These are phyloP conservation scores for Brachionus asplanchnoidis DNA, from an alignment of 1,140 invertebrate species.

Conservation along the genomic window DNA sequence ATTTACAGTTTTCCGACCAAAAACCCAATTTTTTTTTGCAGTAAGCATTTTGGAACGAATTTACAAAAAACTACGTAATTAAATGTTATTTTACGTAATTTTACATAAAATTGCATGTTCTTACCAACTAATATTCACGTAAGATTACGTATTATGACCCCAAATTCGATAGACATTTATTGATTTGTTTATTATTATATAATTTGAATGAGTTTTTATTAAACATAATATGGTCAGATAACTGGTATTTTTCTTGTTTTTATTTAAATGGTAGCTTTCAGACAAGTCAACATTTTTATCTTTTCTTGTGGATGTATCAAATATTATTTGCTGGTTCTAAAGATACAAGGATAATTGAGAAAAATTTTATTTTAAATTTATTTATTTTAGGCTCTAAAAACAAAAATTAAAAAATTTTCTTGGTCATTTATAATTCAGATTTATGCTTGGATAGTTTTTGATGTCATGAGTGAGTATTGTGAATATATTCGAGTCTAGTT, in stretches of 20 bases:
- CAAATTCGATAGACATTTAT: not conserved
- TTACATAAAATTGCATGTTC: too few relatives aligned
- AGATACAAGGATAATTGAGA: not conserved
- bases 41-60: too few relatives aligned
- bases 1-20: too few relatives aligned
- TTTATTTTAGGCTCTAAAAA: not conserved
- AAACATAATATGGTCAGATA: not conserved
- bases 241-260: not conserved
- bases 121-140: too few relatives aligned
- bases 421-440: not conserved
- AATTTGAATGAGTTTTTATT: constrained; percentile 2
- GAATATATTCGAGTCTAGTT: too few relatives aligned
- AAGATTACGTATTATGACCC: too few relatives aligned
- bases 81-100: too few relatives aligned
- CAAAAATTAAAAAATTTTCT: not conserved
- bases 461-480: too few relatives aligned
- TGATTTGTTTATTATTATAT: not conserved
- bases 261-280: not conserved
- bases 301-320: not conserved
- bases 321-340: not conserved
- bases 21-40: too few relatives aligned
- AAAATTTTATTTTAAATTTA: not conserved
- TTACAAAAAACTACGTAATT: too few relatives aligned
- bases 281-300: not conserved
- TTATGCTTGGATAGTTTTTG: not conserved